Evolutionary conservation across 2,113 vertebrate species (phyloP), one percentile per base, ranked within the genome.

Genomic region (Aythya baeri): DNA sequence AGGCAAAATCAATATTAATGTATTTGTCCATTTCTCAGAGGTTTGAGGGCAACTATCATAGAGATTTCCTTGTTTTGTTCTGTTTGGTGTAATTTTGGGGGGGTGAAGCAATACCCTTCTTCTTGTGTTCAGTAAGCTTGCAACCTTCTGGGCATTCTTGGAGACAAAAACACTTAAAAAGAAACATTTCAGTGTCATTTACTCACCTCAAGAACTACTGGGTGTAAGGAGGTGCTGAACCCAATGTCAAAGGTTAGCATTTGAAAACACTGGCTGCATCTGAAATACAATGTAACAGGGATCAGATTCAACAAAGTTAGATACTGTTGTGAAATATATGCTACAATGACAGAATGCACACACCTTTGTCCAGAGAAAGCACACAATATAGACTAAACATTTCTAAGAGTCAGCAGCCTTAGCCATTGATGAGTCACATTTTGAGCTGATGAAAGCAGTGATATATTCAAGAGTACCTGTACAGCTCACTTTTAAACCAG

Each of bases 221-320:
- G 99, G 55, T 97, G 22, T 61, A 96, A 34, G 67, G 98, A 97
- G 41, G 83, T 79, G 23, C 91, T 85, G 4, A 98, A 99, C 73
- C 97, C 98, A 94, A 99, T 96, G 27, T 99, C 98, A 97, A 99
- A 99, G 41, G 99, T 99, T 82, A 99, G 83, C 96, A 99, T 97
- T 93, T 99, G 99, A 98, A 99, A 99, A 96, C 99, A 99, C 17
- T 98, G 97, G 50, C 97, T 98, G 96, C 99, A 99, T 95, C 99
- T 99, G 96, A 89, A 98, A 96, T 43, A 94, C 74, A 97, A 77
- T 36, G 34, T 25, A 73, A 90, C 27, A 89, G 31, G 32, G 88
- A 84, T 57, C 9, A 1, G 10, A 88, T 57, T 70, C 59, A 57
- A 52, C 54, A 34, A 84, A 13, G 23, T 57, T 57, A 75, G 52